Conservation (phyloP, 2,888 invertebrate species). For the Agapostemon virescens region DNA sequence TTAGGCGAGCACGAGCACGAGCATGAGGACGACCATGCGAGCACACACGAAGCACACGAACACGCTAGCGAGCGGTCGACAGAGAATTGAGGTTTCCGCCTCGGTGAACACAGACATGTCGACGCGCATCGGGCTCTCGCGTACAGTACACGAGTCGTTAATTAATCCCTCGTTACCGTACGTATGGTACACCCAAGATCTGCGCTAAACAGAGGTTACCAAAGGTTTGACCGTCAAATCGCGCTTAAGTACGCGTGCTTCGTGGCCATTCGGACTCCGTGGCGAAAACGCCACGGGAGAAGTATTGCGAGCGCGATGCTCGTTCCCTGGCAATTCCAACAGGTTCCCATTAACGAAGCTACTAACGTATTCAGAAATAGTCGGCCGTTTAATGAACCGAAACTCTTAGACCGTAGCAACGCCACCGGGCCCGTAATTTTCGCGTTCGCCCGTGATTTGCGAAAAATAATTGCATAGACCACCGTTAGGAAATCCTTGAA, state of each 20-base stretch:
- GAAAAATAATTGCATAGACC: not conserved
- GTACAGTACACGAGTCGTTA: conserved; percentile 65
- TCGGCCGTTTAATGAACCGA: conserved; percentile 1
- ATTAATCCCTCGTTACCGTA: conserved; percentile 69
- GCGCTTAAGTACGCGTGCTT: conserved; percentile 66
- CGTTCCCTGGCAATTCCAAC: conserved; percentile 33
- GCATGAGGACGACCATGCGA: not conserved
- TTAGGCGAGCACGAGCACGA: not conserved
- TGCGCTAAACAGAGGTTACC: conserved; percentile 62
- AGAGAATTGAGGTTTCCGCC: conserved; percentile 59
- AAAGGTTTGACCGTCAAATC: conserved; percentile 62
- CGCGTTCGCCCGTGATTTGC: not conserved
- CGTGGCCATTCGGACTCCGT: conserved; percentile 40
- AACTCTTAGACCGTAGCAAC: not conserved
- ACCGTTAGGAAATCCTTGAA: not conserved
- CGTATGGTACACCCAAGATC: conserved; percentile 61
- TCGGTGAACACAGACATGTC: conserved; percentile 53
- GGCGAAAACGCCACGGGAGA: conserved; percentile 10
- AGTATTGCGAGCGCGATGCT: conserved; percentile 4
- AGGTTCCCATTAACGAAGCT: conserved; percentile 18
- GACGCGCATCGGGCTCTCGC: conserved; percentile 45
- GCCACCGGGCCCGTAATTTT: not conserved
- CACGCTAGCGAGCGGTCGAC: conserved; percentile 21
- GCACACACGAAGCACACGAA: not conserved
- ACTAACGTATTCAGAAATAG: conserved; percentile 6